A percentile compares a stretch with the other conserved stretches of the same genome.
Evolutionary conservation across 2,888 invertebrate species (phyloP).

Genomic region (Mantis religiosa): DNA sequence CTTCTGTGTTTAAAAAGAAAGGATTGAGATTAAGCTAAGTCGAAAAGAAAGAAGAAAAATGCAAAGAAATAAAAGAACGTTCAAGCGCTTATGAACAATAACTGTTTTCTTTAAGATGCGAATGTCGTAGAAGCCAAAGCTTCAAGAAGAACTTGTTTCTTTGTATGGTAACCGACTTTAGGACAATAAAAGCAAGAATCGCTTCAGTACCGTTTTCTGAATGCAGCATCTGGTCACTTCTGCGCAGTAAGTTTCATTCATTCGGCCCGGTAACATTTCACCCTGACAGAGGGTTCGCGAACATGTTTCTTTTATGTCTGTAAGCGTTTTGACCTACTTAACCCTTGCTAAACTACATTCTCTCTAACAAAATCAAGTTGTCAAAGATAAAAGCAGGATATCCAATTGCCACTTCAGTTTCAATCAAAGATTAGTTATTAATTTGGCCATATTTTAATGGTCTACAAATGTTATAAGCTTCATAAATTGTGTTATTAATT

Average conservation of each 20-base stretch:
- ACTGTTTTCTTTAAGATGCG: background rate
- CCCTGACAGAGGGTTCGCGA: background rate
- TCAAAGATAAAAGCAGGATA: too few relatives aligned
- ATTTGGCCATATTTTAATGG: too few relatives aligned
- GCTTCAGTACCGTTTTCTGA: background rate
- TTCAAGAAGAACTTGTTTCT: background rate
- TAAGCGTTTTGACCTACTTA: background rate
- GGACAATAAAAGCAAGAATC: background rate
- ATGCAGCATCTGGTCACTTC: background rate
- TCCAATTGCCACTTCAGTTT: too few relatives aligned
- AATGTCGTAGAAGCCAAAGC: background rate
- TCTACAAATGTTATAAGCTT: too few relatives aligned
- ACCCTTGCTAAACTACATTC: background rate
- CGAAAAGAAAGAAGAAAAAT: background rate
- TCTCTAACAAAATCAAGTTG: too few relatives aligned
- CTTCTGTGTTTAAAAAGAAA: background rate
- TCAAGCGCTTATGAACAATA: background rate
- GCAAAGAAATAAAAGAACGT: background rate
- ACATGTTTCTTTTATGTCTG: background rate
- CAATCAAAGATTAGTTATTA: too few relatives aligned
- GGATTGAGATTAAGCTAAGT: background rate
- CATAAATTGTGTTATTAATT: too few relatives aligned
- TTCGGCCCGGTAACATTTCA: background rate
- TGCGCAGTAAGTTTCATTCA: background rate
- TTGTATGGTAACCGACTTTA: background rate